Conservation (phyloP, 2,113 vertebrate genomes). For the Donacobius atricapilla region DNA sequence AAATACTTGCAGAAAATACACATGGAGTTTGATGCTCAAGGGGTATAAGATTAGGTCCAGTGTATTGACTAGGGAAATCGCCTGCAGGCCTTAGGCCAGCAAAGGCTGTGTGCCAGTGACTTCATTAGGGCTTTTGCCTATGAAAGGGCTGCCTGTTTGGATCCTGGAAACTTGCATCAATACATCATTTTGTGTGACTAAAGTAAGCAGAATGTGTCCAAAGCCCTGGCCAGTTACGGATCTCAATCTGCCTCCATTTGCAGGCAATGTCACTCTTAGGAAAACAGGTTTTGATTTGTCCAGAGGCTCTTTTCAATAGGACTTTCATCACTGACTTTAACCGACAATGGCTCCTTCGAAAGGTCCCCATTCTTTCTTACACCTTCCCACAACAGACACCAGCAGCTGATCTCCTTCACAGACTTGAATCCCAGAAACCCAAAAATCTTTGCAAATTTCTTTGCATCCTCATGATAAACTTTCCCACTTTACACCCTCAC, state of each 20-base stretch:
- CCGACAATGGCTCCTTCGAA: neutral
- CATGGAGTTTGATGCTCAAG: slow-evolving; percentile 37
- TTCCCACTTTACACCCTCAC: neutral
- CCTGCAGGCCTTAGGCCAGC: slow-evolving; percentile 26
- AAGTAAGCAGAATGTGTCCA: slow-evolving; percentile 40
- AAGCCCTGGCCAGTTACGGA: neutral
- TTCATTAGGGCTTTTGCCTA: slow-evolving; percentile 56
- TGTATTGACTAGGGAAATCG: slow-evolving; percentile 55
- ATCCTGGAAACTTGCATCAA: slow-evolving; percentile 55
- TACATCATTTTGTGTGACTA: slow-evolving; percentile 63
- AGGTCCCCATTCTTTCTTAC: neutral
- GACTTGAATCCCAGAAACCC: neutral
- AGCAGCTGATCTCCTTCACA: neutral
- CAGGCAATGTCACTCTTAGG: neutral
- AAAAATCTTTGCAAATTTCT: neutral
- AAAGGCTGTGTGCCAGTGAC: slow-evolving; percentile 53
- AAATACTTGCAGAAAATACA: slow-evolving; percentile 46
- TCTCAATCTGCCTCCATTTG: slow-evolving; percentile 24
- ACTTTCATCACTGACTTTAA: neutral
- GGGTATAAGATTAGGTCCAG: slow-evolving; percentile 52
- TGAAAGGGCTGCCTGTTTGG: slow-evolving; percentile 59
- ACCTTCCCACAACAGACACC: neutral
- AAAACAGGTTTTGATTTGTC: slow-evolving; percentile 23
- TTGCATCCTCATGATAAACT: neutral
- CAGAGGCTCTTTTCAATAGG: neutral